Base-by-base conservation (phyloP, 2,888 invertebrate genomes). In the Acrobasis repandana region DNA sequence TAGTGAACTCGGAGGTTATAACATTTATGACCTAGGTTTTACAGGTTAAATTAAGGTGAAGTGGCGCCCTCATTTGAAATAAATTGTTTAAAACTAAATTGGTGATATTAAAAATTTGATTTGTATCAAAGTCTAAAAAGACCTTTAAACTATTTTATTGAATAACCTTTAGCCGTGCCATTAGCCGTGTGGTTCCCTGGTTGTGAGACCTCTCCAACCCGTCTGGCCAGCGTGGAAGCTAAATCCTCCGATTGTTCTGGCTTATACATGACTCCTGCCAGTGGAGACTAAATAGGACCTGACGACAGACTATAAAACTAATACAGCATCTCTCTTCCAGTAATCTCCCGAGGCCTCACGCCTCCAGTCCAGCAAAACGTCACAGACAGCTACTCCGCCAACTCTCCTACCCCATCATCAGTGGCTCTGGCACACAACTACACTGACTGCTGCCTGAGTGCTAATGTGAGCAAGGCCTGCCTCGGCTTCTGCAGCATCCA, bases 401-500 rank as follows among this genome's bases (percentile, higher is more conserved):
- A 92, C 66, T 71, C 79, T 1, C 87, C 88, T 9, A 83, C 89
- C 0, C 73, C 89, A 1, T 88, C 88, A 0, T 73, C 87, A 0
- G 68, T 84, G 14, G 90, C 93, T 9, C 73, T 93, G 16, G 92
- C 93, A 1, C 97, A 97, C 81, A 96, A 97, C 83, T 97, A 96
- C 83, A 96, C 96, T 0, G 95, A 95, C 70, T 97, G 97, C 81
- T 97, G 97, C 73, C 77, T 95, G 8, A 82, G 90, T 2, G 92
- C 94, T 64, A 96, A 96, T 75, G 96, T 97, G 1, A 94, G 95
- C n/a, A 83, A 89, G 10, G 85, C 92, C 51, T 97, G 97, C 77
- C 92, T 96, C 61, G 97, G 96, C 54, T 97, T 97, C 83, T 97
- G 97, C 86, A 96, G 95, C 76, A 95, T 97, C 28, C 96, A 96